Conservation (phyloP, 2,888 invertebrate genomes). For the Megastigmus dorsalis region DNA sequence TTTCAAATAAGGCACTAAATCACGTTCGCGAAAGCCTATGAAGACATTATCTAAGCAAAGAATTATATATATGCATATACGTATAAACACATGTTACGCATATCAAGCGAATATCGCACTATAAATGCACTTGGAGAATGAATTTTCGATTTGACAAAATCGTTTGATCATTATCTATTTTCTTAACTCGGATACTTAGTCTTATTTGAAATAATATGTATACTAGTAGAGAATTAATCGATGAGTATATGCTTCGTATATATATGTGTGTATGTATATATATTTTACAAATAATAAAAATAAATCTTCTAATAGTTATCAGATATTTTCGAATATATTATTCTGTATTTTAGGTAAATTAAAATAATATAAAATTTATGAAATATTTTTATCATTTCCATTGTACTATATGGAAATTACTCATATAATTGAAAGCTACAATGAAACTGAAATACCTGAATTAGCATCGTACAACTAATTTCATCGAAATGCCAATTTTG, state of each 20-base stretch:
- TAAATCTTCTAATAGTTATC: slow-evolving; percentile 50
- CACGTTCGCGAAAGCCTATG: slow-evolving; percentile 51
- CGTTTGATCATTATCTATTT: slow-evolving; percentile 48
- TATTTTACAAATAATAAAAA: slow-evolving; percentile 42
- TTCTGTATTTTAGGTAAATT: slow-evolving; percentile 46
- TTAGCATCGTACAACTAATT: slow-evolving; percentile 44
- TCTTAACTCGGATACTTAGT: slow-evolving; percentile 47
- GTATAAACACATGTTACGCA: slow-evolving; percentile 54
- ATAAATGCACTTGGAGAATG: slow-evolving; percentile 53
- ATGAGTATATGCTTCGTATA: slow-evolving; percentile 41
- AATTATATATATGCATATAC: slow-evolving; percentile 46
- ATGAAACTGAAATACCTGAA: slow-evolving; percentile 51
- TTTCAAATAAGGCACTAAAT: slow-evolving; percentile 49
- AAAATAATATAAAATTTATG: slow-evolving; percentile 39
- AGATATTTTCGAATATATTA: slow-evolving; percentile 52
- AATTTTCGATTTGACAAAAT: slow-evolving; percentile 56
- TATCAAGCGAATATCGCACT: slow-evolving; percentile 52
- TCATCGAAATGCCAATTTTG: slow-evolving; percentile 51
- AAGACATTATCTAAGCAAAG: slow-evolving; percentile 41
- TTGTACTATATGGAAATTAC: slow-evolving; percentile 33
- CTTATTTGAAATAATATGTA: slow-evolving; percentile 47
- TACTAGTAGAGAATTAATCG: slow-evolving; percentile 44
- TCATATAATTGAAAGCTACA: slow-evolving; percentile 41
- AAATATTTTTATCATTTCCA: slow-evolving; percentile 51
- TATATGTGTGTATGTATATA: slow-evolving; percentile 46